Evolutionary conservation across 2,113 vertebrate species (phyloP), one percentile per base, ranked within the genome.

Genomic region (Zapus hudsonius): DNA sequence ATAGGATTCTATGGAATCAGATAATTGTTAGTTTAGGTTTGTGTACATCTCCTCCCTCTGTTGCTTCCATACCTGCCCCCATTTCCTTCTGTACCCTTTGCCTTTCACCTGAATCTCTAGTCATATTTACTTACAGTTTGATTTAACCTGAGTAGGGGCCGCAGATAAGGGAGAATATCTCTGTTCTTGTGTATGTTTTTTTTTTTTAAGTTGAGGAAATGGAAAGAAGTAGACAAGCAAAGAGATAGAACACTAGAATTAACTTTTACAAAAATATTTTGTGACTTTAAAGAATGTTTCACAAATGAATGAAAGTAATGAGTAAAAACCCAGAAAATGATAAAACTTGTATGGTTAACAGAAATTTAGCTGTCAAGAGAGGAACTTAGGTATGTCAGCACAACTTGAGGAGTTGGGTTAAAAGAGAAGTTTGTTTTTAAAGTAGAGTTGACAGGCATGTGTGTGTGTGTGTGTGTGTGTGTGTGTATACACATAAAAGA

Each of bases 281-380:
- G 20, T 76, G 42, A 75, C 33, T 67, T 87, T 63, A 64, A 9
- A 23, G 72, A 85, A 29, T 59, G 33, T 38, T 85, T 88, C 42
- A 88, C 15, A 74, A 76, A 91, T 27, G 19, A 93, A 76, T 66
- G 29, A 84, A 29, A 93, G 84, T 69, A 81, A 59, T 93, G 61
- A 81, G 20, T 44, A 33, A 80, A 33, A 40, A 13, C 10, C 20
- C 36, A 36, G 40, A 74, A 84, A 76, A 88, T 59, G 33, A 31
- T 38, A 90, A 31, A 36, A 38, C 55, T 64, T 69, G 15, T 13
- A 27, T 6, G 55, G 78, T 70, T 75, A 67, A 59, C 29, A 38
- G 87, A 93, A 91, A 81, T 74, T 61, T 79, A 88, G 61, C 66
- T n/a, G 31, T 72, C 47, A 74, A 86, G 25, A 13, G 57, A 84